Evolutionary conservation across 2,113 vertebrate species (phyloP).

Genomic region (Sprattus sprattus): DNA sequence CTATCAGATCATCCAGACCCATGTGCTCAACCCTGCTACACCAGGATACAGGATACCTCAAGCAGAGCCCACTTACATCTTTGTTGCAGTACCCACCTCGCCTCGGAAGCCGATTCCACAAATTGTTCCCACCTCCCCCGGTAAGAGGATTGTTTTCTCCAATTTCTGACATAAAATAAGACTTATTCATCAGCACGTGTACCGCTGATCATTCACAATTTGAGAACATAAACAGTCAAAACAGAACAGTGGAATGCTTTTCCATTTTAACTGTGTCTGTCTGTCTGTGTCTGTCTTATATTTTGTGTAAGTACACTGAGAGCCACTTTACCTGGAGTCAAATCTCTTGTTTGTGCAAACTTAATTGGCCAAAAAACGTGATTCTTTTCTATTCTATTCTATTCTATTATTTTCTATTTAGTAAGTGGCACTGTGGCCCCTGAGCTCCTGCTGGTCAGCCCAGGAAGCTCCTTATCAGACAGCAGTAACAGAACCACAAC

Average conservation of each 20-base stretch:
- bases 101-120: conserved; percentile 12
- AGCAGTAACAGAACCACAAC: background rate
- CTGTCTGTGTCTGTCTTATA: background rate
- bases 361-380: no score
- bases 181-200: background rate
- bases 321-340: no score
- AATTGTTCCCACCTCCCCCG: conserved; percentile 61
- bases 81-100: conserved; percentile 28
- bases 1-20: conserved; percentile 55
- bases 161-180: background rate
- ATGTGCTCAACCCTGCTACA: background rate
- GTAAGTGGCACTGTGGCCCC: conserved; percentile 58
- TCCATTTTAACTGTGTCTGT: background rate
- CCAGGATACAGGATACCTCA: no score
- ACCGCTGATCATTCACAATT: background rate
- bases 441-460: conserved; percentile 16
- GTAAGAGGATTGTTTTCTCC: conserved; percentile 48
- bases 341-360: no score
- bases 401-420: conserved; percentile 30
- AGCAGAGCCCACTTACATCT: conserved; percentile 47
- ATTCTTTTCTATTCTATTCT: no score
- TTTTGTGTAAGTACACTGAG: no score
- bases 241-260: background rate
- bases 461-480: background rate
- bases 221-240: background rate